A percentile compares a stretch with the other conserved stretches of the same genome.
These are phyloP conservation scores for Anoncus sp. DNA, from an alignment of 2,888 invertebrate genomes.

Conservation along the genomic window DNA sequence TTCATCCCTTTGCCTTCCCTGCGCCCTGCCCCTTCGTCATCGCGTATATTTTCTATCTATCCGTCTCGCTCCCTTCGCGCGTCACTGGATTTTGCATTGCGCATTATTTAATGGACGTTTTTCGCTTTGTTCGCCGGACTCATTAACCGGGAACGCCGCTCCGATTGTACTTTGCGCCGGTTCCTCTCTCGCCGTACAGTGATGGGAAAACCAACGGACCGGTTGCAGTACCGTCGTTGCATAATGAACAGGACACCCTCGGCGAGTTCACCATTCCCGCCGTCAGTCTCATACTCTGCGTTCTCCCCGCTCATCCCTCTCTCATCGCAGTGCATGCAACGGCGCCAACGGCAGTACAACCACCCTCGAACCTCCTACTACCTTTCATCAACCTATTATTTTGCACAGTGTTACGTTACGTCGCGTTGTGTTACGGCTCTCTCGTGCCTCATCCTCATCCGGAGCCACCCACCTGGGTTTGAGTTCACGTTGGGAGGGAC, in stretches of 20 bases:
- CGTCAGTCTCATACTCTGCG: conserved; percentile 61
- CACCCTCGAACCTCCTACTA: conserved; percentile 57
- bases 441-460: conserved; percentile 19
- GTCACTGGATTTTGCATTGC: conserved; percentile 74
- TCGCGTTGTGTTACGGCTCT: conserved; percentile 77
- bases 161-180: conserved; percentile 80
- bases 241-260: conserved; percentile 81
- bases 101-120: conserved; percentile 82
- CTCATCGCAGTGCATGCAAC: conserved; percentile 24
- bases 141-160: conserved; percentile 77
- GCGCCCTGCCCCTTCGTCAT: neutral
- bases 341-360: conserved; percentile 15
- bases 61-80: conserved; percentile 56
- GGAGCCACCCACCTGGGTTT: conserved; percentile 60
- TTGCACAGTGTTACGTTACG: conserved; percentile 80
- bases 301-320: conserved; percentile 51
- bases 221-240: conserved; percentile 78
- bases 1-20: neutral
- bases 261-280: conserved; percentile 58
- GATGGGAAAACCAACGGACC: conserved; percentile 73
- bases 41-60: conserved; percentile 40
- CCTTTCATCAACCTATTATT: conserved; percentile 79
- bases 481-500: conserved; percentile 52
- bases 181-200: conserved; percentile 67
- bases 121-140: conserved; percentile 81